phyloP scores from a whole-genome alignment of 2,888 invertebrate genomes.

The Caprella mutica region DNA sequence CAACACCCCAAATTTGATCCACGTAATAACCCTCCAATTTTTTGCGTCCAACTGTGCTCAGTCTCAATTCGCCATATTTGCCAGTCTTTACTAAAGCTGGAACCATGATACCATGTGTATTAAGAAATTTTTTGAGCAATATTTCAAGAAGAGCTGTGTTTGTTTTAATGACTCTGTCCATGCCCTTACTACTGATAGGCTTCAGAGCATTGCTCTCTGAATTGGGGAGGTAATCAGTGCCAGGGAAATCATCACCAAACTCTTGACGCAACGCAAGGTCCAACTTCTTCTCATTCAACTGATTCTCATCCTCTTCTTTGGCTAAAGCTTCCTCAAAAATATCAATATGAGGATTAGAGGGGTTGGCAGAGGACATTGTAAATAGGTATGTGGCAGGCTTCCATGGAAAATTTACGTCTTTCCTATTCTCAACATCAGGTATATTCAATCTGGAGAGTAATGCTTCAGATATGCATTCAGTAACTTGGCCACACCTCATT shows the following conservation, averaged over 20 bases:
- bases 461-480: conserved; percentile 25
- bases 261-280: conserved; percentile 29
- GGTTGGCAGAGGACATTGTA: conserved; percentile 7
- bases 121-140: conserved; percentile 27
- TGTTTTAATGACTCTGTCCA: conserved; percentile 23
- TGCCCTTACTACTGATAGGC: conserved; percentile 18
- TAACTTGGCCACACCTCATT: conserved; percentile 23
- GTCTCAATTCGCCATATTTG: conserved; percentile 24
- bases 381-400: conserved; percentile 24
- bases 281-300: conserved; percentile 27
- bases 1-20: conserved; percentile 32
- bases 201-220: conserved; percentile 17
- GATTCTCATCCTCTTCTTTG: conserved; percentile 32
- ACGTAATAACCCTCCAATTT: conserved; percentile 30
- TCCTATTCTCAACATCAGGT: conserved; percentile 23
- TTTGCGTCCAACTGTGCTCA: conserved; percentile 22
- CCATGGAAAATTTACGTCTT: conserved; percentile 20
- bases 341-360: conserved; percentile 15
- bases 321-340: conserved; percentile 32
- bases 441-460: conserved; percentile 19
- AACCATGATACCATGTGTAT: conserved; percentile 30
- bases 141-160: conserved; percentile 28
- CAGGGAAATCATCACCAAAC: conserved; percentile 33
- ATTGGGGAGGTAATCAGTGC: conserved; percentile 26
- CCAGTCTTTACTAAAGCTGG: conserved; percentile 28